Evolutionary conservation across 2,888 invertebrate species (phyloP).

Genomic region (Molorchus minor): DNA sequence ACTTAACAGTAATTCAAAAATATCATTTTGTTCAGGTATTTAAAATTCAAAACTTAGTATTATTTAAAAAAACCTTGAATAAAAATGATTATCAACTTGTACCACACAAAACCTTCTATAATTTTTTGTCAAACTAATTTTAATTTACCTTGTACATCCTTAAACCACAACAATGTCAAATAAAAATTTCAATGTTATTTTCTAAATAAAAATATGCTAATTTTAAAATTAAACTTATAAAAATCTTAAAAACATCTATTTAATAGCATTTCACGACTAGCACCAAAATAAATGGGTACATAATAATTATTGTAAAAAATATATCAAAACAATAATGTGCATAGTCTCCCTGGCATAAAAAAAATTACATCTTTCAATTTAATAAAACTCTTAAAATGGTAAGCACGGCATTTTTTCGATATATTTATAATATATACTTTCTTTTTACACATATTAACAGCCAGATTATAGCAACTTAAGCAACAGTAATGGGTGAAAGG

Average conservation of each 20-base stretch:
- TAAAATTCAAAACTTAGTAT: no score
- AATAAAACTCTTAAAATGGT: not conserved
- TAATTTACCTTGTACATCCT: no score
- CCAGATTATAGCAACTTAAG: not conserved
- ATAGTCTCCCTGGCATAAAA: conserved; percentile 1
- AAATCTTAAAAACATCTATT: not conserved
- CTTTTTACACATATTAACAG: not conserved
- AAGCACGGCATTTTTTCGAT: not conserved
- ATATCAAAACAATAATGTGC: conserved; percentile 5
- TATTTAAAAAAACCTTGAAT: no score
- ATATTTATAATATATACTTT: conserved; percentile 3
- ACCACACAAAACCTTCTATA: no score
- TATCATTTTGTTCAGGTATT: no score
- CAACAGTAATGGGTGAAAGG: no score
- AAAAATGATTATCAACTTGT: no score
- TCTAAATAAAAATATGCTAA: not conserved
- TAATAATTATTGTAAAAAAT: not conserved
- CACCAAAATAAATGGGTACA: conserved; percentile 8
- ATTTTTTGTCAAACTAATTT: no score
- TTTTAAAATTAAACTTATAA: not conserved
- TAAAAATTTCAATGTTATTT: no score
- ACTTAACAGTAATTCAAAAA: no score
- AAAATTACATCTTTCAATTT: not conserved
- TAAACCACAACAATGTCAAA: no score
- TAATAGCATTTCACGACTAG: conserved; percentile 10